Conservation (phyloP, 2,113 vertebrate genomes). For the Holacanthus passer region DNA sequence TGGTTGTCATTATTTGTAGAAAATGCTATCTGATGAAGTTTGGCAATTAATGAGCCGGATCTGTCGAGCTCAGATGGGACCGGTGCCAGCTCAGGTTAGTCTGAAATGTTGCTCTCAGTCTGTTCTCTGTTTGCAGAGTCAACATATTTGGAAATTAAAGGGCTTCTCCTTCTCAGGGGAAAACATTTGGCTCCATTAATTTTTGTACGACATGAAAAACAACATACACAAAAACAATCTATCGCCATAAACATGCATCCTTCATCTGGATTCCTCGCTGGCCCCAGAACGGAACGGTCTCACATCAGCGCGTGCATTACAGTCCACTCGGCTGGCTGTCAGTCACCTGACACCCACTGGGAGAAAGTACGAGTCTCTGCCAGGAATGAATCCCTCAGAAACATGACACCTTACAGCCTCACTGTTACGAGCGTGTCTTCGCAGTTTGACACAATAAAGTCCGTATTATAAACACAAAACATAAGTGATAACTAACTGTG, state of each 20-base stretch:
- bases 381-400: slow-evolving; percentile 43
- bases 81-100: background rate
- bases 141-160: slow-evolving; percentile 2
- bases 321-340: slow-evolving; percentile 42
- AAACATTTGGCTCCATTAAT: slow-evolving; percentile 19
- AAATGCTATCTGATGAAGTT: background rate
- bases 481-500: background rate
- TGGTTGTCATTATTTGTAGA: background rate
- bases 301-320: slow-evolving; percentile 50
- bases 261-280: slow-evolving; percentile 40
- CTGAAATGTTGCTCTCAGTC: background rate
- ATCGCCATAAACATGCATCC: slow-evolving; percentile 23
- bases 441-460: background rate
- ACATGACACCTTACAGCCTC: slow-evolving; percentile 30
- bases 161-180: background rate
- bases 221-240: slow-evolving; percentile 28
- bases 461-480: background rate
- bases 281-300: slow-evolving; percentile 48
- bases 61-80: background rate
- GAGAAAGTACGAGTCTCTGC: slow-evolving; percentile 3
- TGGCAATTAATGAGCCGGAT: slow-evolving; percentile 2
- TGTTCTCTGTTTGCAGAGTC: slow-evolving; percentile 3
- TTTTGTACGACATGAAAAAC: slow-evolving; percentile 20
- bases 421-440: background rate
- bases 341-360: slow-evolving; percentile 48